Evolutionary conservation across 2,888 invertebrate species (phyloP).

Genomic region (Synanthedon tipuliformis): DNA sequence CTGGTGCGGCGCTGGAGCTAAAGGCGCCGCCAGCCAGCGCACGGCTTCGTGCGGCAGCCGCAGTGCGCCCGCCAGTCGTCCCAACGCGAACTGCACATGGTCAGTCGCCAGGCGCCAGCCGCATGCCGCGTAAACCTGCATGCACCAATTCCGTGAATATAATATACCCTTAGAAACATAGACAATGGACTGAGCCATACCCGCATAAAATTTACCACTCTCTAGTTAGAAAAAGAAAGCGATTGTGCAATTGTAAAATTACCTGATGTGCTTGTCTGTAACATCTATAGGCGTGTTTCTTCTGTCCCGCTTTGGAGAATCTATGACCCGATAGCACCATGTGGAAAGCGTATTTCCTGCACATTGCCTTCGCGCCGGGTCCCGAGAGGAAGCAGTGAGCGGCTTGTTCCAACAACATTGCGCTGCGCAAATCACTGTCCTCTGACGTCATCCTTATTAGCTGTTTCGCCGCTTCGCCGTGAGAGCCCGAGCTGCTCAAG

Average conservation of each 20-base stretch:
- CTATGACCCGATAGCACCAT: conserved; percentile 96
- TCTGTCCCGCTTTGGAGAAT: conserved; percentile 92
- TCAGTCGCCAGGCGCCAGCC: conserved; percentile 95
- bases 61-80: conserved; percentile 87
- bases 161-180: neutral
- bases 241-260: conserved; percentile 4
- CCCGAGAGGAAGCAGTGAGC: conserved; percentile 86
- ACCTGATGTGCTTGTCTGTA: conserved; percentile 94
- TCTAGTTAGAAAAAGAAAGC: too few relatives aligned
- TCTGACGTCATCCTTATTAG: conserved; percentile 96
- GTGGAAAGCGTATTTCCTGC: conserved; percentile 95
- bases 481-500: conserved; percentile 80
- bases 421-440: conserved; percentile 96
- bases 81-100: conserved; percentile 95
- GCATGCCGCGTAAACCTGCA: conserved; percentile 77
- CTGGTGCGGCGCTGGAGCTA: conserved; percentile 74
- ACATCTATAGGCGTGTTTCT: conserved; percentile 90
- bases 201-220: neutral
- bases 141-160: neutral
- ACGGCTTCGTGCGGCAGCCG: conserved; percentile 72
- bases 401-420: conserved; percentile 93
- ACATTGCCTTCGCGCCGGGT: conserved; percentile 76
- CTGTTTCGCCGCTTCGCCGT: conserved; percentile 94
- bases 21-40: conserved; percentile 80
- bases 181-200: too few relatives aligned